phyloP scores from a whole-genome alignment of 2,888 invertebrate genomes.

The Pollenia angustigena region DNA sequence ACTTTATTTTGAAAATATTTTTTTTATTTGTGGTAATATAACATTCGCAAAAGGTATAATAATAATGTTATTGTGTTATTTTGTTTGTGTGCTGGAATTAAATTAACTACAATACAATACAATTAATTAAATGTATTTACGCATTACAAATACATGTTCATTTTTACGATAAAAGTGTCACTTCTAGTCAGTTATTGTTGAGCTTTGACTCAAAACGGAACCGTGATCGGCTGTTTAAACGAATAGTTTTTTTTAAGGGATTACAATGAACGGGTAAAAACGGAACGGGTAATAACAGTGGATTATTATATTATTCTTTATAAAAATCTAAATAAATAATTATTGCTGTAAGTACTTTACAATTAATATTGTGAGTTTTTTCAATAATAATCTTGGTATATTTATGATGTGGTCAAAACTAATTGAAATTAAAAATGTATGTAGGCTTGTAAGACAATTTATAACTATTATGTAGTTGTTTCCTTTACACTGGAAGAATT shows the following conservation, averaged over 20 bases:
- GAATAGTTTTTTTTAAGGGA: background rate
- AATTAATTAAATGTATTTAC: constrained; percentile 49
- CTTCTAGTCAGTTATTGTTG: constrained; percentile 28
- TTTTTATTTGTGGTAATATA: too few species aligned
- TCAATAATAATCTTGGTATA: background rate
- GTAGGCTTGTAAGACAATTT: background rate
- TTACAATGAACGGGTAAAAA: background rate
- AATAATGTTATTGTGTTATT: constrained; percentile 29
- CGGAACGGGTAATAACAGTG: background rate
- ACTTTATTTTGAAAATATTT: too few species aligned
- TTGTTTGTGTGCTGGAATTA: constrained; percentile 30
- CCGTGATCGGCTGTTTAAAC: background rate
- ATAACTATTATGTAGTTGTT: constrained; percentile 50
- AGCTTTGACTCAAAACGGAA: constrained; percentile 24
- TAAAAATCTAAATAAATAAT: constrained; percentile 17
- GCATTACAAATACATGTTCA: constrained; percentile 36
- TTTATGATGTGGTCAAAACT: background rate
- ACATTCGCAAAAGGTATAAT: background rate
- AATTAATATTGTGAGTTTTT: background rate
- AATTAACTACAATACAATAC: constrained; percentile 53
- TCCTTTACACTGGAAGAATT: constrained; percentile 74
- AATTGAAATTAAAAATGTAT: background rate
- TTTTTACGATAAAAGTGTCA: background rate
- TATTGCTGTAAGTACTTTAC: background rate
- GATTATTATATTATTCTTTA: background rate